Evolutionary conservation across 2,113 vertebrate genomes (phyloP).

Genomic region (Pithys albifrons): DNA sequence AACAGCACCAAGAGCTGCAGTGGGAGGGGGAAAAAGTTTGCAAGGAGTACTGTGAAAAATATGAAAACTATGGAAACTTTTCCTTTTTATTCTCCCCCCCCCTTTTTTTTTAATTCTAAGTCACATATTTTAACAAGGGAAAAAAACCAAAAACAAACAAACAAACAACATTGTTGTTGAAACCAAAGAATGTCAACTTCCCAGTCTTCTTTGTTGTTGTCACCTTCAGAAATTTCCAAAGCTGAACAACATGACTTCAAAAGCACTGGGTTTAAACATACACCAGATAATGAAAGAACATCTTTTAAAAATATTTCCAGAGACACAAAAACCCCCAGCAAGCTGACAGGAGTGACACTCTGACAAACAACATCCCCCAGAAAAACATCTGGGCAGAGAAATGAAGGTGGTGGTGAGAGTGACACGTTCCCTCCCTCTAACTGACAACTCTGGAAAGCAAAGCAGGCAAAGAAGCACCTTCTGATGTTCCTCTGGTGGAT

Average conservation of each 20-base stretch:
- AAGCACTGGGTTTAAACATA: slow-evolving; percentile 35
- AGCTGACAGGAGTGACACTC: slow-evolving; percentile 26
- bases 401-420: slow-evolving; percentile 33
- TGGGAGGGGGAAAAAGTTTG: fast-evolving
- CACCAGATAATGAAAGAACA: slow-evolving; percentile 47
- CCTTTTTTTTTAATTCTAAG: not conserved
- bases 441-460: slow-evolving; percentile 66
- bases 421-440: slow-evolving; percentile 60
- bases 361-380: slow-evolving; percentile 5
- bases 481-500: slow-evolving; percentile 16
- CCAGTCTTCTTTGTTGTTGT: not conserved
- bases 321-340: not conserved
- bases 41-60: not conserved
- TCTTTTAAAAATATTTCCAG: slow-evolving; percentile 47
- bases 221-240: slow-evolving; percentile 34
- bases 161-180: not conserved
- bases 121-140: not conserved
- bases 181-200: slow-evolving; percentile 31
- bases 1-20: not conserved
- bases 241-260: slow-evolving; percentile 48
- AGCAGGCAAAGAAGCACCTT: slow-evolving; percentile 27
- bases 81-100: not conserved
- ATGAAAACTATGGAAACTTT: not conserved
- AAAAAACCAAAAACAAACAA: not conserved
- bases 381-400: not conserved